Evolutionary conservation across 2,797 vertebrate genomes (phyloP).

Genomic region (Graptemys geographica): DNA sequence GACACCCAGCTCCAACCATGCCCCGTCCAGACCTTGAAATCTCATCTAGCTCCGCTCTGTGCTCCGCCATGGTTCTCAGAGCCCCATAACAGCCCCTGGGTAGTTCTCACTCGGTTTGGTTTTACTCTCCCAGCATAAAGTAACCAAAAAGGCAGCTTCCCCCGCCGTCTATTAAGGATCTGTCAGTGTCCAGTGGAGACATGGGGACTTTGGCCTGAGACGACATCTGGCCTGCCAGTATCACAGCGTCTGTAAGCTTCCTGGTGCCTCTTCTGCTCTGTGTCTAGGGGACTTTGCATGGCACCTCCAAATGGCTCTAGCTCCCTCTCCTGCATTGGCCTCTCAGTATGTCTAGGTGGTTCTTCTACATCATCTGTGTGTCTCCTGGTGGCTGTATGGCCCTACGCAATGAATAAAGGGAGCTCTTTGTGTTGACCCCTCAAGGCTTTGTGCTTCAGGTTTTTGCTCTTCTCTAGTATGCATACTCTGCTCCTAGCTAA

Average conservation of each 20-base stretch:
- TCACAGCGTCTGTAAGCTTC: background rate
- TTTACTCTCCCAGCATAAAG: background rate
- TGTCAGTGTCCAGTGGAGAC: background rate
- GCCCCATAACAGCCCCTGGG: background rate
- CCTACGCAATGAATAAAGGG: no score
- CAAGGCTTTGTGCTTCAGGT: background rate
- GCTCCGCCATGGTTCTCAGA: background rate
- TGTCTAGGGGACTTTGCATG: background rate
- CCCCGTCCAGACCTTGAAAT: background rate
- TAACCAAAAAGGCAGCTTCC: no score
- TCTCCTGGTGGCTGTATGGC: background rate
- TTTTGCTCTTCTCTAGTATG: background rate
- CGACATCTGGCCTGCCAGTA: background rate
- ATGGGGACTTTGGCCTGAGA: background rate
- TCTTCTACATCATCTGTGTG: background rate
- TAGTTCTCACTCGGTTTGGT: background rate
- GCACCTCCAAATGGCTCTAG: background rate
- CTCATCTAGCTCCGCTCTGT: background rate
- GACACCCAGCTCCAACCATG: background rate
- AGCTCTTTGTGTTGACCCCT: background rate
- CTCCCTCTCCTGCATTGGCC: background rate
- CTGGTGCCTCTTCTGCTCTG: background rate
- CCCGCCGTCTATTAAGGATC: background rate
- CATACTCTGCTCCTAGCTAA: background rate
- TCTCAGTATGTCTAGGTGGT: background rate